Base-by-base conservation (phyloP, 2,888 invertebrate genomes). In the Latheticus oryzae region DNA sequence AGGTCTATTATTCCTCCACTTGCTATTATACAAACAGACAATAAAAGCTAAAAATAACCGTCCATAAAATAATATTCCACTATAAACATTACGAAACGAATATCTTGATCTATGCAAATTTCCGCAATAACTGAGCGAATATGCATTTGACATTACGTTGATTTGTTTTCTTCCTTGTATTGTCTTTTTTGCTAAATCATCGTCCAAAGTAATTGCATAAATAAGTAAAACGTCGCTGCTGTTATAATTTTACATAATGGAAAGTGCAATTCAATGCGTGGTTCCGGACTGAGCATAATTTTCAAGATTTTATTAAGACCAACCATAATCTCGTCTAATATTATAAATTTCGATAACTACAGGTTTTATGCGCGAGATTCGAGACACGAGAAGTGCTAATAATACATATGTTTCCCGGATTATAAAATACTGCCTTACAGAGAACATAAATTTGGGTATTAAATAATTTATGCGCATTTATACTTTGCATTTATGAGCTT, bases 71-170 rank as follows among this genome's bases (percentile, higher is more conserved):
- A 55, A 47, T 47, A 47, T 37, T 55, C 55, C 47, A 48, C 55
- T 40, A 55, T 48, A 55, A 55, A 55, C 55, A 55, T 48, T 55
- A 55, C 55, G 55, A 55, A 55, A 54, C 38, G 55, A 55, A 55
- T 55, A 55, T 55, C 55, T 55, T 55, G 55, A 55, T 55, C 55
- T 55, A 55, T 55, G 55, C 55, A 55, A 55, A 55, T 55, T 23
- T 23, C 40, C 26, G 30, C 55, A 38, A 28, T 42, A 45, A 54
- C 26, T 19, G 43, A 28, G 26, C 19, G 13, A 45, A 40, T 52
- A 42, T 52, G 52, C 40, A 42, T 52, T 37, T 51, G 37, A 51
- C 40, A 51, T 51, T 51, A 37, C 51, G 51, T 42, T 42, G 52
- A 52, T 52, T 52, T 52, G 52, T 40, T 40, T 38, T 40, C 42